Evolutionary conservation across 2,113 vertebrate species (phyloP), one percentile per base, ranked within the genome.

Genomic region (Polypterus bichir): DNA sequence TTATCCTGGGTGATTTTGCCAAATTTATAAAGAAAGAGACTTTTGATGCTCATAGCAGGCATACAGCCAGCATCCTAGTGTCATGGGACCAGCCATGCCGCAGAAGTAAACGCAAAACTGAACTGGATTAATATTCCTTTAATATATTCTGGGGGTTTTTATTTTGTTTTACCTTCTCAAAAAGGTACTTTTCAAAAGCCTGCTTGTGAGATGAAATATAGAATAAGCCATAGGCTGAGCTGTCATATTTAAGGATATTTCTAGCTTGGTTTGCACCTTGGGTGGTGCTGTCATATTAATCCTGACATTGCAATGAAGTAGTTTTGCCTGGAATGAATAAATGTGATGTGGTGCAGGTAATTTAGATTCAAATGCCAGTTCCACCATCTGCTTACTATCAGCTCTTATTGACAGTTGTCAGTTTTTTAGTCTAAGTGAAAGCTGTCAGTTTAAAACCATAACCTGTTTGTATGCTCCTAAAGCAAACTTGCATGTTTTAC

Each of bases 11-110:
- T 62, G 62, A 51, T 49, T 71, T 71, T 74, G 76, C 77, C 78
- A 83, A 81, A 73, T 56, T 27, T 61, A 66, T 63, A 69, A 69
- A 79, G 77, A 78, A 83, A 79, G 74, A 46, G 62, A 76, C 76
- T 73, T 78, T 84, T 84, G 72, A 79, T 75, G 76, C 63, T 65
- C 66, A 61, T 4, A 47, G 63, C 60, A 64, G 78, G 73, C 73
- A 63, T 44, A 0, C 7, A 55, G 75, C 75, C 78, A 73, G 60
- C 54, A 61, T 48, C 66, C 57, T 67, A 66, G 65, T 70, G 66
- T 66, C 71, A 71, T 67, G 66, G 71, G 69, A 58, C 56, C 57
- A 46, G 11, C 62, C 27, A 59, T 65, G 49, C 49, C 54, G 66
- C 66, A 58, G 64, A 67, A 64, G 67, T 45, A 27, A 63, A 47